Base-by-base conservation (phyloP, 2,797 vertebrate species). In the Myotis myotis region DNA sequence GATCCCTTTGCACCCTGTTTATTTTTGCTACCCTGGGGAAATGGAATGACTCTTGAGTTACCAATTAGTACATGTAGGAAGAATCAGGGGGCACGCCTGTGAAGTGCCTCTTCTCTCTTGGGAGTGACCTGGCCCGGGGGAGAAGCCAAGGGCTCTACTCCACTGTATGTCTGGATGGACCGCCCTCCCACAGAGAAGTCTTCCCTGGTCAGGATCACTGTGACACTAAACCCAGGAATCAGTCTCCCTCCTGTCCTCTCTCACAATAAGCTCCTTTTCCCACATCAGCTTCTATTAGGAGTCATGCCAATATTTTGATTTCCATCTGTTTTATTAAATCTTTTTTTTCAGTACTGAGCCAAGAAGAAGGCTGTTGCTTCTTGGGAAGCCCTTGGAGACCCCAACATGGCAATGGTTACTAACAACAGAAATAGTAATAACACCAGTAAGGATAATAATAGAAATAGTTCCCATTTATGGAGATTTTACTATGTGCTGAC, bases 111-210 rank as follows among this genome's bases (percentile, higher is more conserved):
- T 19, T n/a, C 28, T 70, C 19, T 66, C 20, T 30, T 8, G 71
- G 86, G 66, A 68, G 13, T 33, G 60, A 30, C 41, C 19, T 36
- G 44, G 51, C 44, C 33, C 1, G 0, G 71, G 38, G 30, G 10
- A 84, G 64, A 33, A 20, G 25, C 84, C 0, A 1, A 62, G n/a
- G 22, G 53, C 33, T 57, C 41, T 7, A 10, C 23, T 2, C 0
- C 2, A 1, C 10, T 38, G 4, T 16, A 4, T 10, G 15, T 66
- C 87, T 91, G 30, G 7, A 44, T 15, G 8, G 30, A 16, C 17
- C 0, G 23, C 11, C 6, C 19, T n/a, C 5, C 25, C 0, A 0
- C 1, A 17, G 0, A 20, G 36, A 41, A 19, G 30, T 12, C 11
- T 44, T 44, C 1, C 8, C n/a, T 53, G 28, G 11, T 70, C 9